Base-by-base conservation (phyloP, 2,113 vertebrate species). In the Corapipo altera region DNA sequence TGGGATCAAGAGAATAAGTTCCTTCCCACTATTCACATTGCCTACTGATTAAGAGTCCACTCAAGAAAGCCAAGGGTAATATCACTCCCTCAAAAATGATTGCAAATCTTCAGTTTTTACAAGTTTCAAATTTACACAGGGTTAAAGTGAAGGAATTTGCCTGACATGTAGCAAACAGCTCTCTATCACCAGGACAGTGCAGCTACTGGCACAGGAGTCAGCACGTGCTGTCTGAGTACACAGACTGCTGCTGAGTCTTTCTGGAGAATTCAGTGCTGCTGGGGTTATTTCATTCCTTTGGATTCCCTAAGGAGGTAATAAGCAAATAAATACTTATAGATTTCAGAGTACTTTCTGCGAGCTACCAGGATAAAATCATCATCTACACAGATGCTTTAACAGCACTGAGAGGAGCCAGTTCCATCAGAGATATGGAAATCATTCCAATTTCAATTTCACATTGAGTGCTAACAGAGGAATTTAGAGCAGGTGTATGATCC, bases 191-290 rank as follows among this genome's bases (percentile, higher is more conserved):
- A 39, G 62, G 11, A 5, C 6, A 48, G 35, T 8, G 21, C 32
- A 52, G 55, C 39, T 64, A 33, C 70, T 59, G 52, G 37, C 19
- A 20, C 3, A 2, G 18, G 8, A 49, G n/a, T 3, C 48, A n/a
- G 67, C 17, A 28, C 0, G 0, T 48, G 22, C 4, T 66, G 13
- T 18, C 15, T 10, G 15, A 51, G 43, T 18, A 27, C 16, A 64
- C 46, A 32, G 27, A 23, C 21, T 21, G 8, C 39, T 37, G 23
- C 5, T 3, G n/a, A 39, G 6, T 1, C 21, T 55, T 71, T 44
- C 4, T 12, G 15, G 30, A 75, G 54, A 79, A 24, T 12, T 49
- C 12, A 1, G 21, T 5, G 3, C 1, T 49, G 11, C 17, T 58
- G 18, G 33, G 15, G 16, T 30, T 59, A 27, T n/a, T 74, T 70